Percentiles rank a stretch among this genome's conserved stretches.
These are phyloP conservation scores for Agrotis segetum DNA, from an alignment of 2,888 invertebrate genomes.

Conservation along the genomic window DNA sequence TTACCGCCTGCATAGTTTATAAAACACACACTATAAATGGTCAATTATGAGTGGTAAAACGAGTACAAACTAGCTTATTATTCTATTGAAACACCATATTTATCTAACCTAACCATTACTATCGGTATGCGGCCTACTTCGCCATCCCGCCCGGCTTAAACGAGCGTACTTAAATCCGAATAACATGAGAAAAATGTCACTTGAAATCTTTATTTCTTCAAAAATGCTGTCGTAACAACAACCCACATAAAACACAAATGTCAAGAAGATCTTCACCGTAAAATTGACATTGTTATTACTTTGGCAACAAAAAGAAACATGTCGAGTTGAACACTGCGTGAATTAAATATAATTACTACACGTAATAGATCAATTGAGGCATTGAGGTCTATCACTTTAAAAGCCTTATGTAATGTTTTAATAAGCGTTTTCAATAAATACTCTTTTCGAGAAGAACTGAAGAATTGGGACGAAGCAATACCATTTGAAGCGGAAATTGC, in stretches of 20 bases:
- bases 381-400: conserved; percentile 43
- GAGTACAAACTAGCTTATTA: too few species aligned
- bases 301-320: conserved; percentile 26
- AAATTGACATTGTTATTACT: conserved; percentile 44
- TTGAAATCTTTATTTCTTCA: background rate
- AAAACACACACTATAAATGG: too few species aligned
- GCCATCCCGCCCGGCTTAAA: too few species aligned
- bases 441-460: conserved; percentile 20
- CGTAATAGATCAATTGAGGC: conserved; percentile 54
- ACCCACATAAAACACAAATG: conserved; percentile 6
- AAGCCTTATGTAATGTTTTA: conserved; percentile 48
- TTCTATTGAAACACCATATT: too few species aligned
- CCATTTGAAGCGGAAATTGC: conserved; percentile 39
- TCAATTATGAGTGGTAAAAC: too few species aligned
- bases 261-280: conserved; percentile 30
- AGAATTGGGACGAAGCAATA: conserved; percentile 33
- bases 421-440: conserved; percentile 41
- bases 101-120: too few species aligned
- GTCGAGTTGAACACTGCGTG: conserved; percentile 20
- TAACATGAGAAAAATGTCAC: background rate
- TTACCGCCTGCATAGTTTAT: too few species aligned
- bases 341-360: conserved; percentile 53
- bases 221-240: background rate
- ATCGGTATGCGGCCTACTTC: too few species aligned
- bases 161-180: background rate